Evolutionary conservation across 2,888 invertebrate genomes (phyloP), one percentile per base, ranked within the genome.

Genomic region (Mimumesa dahlbomi): DNA sequence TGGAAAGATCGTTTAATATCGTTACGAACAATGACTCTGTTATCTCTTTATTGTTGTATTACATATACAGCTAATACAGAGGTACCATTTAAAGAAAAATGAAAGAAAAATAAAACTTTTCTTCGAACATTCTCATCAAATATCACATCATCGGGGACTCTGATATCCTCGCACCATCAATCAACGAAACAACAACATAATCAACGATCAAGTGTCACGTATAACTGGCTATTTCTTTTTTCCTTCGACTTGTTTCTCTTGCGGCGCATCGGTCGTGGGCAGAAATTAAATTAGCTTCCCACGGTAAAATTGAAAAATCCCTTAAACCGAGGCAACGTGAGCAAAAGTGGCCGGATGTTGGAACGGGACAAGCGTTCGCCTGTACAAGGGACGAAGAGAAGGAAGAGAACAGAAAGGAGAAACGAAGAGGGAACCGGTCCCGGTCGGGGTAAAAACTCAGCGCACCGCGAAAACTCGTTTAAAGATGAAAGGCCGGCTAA

Each of bases 401-500:
- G 40, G 59, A 22, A 42, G 46, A 50, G 48, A 49, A 46, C 56
- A 34, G 59, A 22, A 42, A 45, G 54, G 48, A 49, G 46, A 50
- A n/a, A 61, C 65, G 40, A 19, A 38, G 16, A 18, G 18, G 58
- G 61, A 22, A 25, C 54, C 45, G 45, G 36, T 14, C 16, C 34
- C 29, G 59, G 42, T 46, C 36, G n/a, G 76, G 71, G 73, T 75
- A 84, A 84, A 84, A 85, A 83, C 77, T 85, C 82, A 82, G 84
- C 82, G 84, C 85, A 82, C 84, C 82, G 84, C 83, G 86, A 89
- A 89, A 89, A 89, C 89, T 89, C 88, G 88, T 89, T 89, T 89
- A 88, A 88, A 89, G 89, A 89, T 89, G 89, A 89, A 89, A 89
- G 88, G 84, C 80, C 83, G 77, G 77, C 89, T 89, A 89, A 89